Percentiles rank a stretch among this genome's conserved stretches.
These are phyloP conservation scores for Cuniculus paca DNA, from an alignment of 2,797 vertebrate genomes.

Conservation along the genomic window DNA sequence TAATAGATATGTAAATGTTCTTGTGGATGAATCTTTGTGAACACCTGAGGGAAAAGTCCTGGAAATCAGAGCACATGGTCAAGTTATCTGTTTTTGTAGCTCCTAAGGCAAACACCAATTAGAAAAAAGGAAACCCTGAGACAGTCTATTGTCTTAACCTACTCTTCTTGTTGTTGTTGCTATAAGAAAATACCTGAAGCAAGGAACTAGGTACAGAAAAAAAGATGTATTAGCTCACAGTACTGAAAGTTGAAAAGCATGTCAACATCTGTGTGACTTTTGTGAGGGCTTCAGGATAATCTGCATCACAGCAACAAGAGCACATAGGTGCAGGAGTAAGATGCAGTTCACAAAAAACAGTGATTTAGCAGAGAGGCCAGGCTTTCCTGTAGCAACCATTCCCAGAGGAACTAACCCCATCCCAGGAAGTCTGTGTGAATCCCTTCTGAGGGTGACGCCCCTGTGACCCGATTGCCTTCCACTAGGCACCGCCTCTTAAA, in stretches of 20 bases:
- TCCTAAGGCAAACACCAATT: neutral
- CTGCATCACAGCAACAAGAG: neutral
- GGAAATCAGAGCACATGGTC: neutral
- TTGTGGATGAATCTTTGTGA: slow-evolving; percentile 16
- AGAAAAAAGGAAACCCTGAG: neutral
- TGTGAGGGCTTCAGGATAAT: neutral
- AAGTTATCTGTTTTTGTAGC: slow-evolving; percentile 30
- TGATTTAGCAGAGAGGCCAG: neutral
- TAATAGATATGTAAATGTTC: slow-evolving; percentile 34
- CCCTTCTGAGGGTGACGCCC: neutral
- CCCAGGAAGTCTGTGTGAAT: neutral
- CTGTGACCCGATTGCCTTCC: neutral
- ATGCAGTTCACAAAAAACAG: neutral
- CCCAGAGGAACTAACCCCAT: neutral
- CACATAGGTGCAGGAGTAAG: too few relatives aligned
- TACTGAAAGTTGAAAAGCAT: neutral
- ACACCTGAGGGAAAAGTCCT: slow-evolving; percentile 44
- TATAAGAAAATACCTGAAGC: neutral
- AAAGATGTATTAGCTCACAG: neutral
- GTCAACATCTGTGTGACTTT: neutral
- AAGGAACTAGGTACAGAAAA: neutral
- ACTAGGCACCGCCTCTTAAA: neutral
- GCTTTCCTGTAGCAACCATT: neutral
- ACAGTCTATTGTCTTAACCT: neutral
- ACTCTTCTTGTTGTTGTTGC: neutral